These are phyloP conservation scores for Drosophila cyrtoloma DNA, from an alignment of 2,888 invertebrate genomes.

Conservation along the genomic window DNA sequence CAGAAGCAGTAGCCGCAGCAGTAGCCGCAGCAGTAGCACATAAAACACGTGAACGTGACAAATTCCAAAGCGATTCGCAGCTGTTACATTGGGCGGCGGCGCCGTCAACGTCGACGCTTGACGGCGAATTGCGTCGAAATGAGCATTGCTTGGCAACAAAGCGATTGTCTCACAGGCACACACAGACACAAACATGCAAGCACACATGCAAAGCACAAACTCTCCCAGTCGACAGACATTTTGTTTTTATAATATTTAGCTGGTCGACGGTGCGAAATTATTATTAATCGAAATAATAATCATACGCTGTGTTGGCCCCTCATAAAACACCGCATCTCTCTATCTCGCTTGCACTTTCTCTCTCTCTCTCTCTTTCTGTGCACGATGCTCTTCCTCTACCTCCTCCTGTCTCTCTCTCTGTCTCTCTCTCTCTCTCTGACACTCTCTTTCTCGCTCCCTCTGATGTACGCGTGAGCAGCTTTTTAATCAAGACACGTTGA, in stretches of 20 bases:
- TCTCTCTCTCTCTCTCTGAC: constrained; percentile 2
- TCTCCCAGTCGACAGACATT: constrained; percentile 59
- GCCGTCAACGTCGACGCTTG: constrained; percentile 29
- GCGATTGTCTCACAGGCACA: constrained; percentile 45
- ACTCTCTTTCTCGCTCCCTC: constrained; percentile 9
- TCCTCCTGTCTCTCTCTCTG: neutral
- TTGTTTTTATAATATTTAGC: constrained; percentile 69
- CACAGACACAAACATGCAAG: neutral
- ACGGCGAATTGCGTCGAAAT: constrained; percentile 55
- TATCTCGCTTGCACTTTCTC: constrained; percentile 9
- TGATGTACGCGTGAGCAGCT: constrained; percentile 50
- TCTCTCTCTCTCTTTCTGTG: neutral
- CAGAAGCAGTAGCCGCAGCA: too few species aligned
- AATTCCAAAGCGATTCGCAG: constrained; percentile 73
- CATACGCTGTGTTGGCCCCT: constrained; percentile 68
- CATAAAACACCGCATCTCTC: constrained; percentile 27
- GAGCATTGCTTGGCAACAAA: constrained; percentile 68
- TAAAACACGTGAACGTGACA: constrained; percentile 83
- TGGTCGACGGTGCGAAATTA: constrained; percentile 24
- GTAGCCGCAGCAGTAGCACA: constrained; percentile 56
- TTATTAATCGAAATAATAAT: constrained; percentile 77
- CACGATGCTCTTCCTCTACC: neutral
- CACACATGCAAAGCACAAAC: constrained; percentile 16
- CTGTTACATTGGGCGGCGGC: constrained; percentile 63
- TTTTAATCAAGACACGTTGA: constrained; percentile 72